Percentiles rank a stretch among this genome's conserved stretches.
Evolutionary conservation across 2,113 vertebrate species (phyloP).

Genomic region (Podarcis cretensis): DNA sequence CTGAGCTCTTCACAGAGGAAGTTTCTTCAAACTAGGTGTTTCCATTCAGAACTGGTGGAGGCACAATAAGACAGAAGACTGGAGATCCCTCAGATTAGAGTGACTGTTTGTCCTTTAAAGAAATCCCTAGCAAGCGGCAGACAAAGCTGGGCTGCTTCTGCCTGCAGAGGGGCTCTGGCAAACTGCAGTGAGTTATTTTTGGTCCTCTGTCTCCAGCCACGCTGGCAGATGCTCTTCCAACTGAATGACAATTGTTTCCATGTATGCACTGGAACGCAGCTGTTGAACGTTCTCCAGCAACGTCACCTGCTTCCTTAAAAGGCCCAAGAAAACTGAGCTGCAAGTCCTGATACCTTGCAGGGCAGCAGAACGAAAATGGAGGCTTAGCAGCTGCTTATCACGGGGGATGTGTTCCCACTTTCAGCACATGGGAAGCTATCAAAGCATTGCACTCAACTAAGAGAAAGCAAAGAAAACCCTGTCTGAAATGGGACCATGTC

Average conservation of each 20-base stretch:
- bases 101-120: not conserved
- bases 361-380: not conserved
- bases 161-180: not conserved
- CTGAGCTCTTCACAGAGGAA: no score
- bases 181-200: slow-evolving; percentile 53
- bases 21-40: not conserved
- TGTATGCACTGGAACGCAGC: slow-evolving; percentile 36
- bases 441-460: not conserved
- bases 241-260: slow-evolving; percentile 48
- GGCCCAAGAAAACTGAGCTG: slow-evolving; percentile 46
- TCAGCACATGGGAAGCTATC: fast-evolving
- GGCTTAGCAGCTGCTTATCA: not conserved
- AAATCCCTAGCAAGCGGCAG: fast-evolving
- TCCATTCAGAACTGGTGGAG: fast-evolving
- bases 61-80: fast-evolving
- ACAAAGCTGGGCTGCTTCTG: fast-evolving
- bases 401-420: fast-evolving
- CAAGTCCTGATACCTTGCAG: not conserved
- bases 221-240: slow-evolving; percentile 56
- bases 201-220: slow-evolving; percentile 53
- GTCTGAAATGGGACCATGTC: not conserved
- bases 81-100: not conserved
- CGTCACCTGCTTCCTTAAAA: slow-evolving; percentile 59
- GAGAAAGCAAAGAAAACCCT: not conserved
- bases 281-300: slow-evolving; percentile 30